phyloP scores from a whole-genome alignment of 2,888 invertebrate species.

The Eutolmus rufibarbis region DNA sequence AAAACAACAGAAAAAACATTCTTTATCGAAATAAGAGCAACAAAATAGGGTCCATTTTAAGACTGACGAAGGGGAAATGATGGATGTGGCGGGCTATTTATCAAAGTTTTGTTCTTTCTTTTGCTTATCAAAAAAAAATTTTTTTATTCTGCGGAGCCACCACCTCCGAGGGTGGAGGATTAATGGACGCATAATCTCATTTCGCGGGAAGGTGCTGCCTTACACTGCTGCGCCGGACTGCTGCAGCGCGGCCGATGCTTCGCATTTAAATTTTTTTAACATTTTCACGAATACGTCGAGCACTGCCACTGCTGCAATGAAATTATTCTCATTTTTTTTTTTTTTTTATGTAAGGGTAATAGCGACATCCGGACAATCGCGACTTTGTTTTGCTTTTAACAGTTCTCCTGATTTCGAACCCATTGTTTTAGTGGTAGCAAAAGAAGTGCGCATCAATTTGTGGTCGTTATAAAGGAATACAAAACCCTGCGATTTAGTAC shows the following conservation, averaged over 20 bases:
- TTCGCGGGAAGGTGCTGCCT: not conserved
- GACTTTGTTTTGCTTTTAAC: not conserved
- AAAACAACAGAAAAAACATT: not conserved
- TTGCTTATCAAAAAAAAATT: not conserved
- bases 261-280: not conserved
- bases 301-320: not conserved
- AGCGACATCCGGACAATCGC: not conserved
- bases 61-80: conserved; percentile 12
- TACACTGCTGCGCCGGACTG: not conserved
- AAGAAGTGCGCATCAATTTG: not conserved
- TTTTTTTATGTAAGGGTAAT: not conserved
- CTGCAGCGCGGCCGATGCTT: not conserved
- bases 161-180: not conserved
- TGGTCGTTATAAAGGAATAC: too few species aligned
- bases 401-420: not conserved
- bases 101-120: not conserved
- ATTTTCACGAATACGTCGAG: not conserved
- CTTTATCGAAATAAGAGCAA: not conserved
- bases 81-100: not conserved
- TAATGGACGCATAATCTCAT: conserved; percentile 15
- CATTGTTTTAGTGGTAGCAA: not conserved
- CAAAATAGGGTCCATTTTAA: not conserved
- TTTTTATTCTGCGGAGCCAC: not conserved
- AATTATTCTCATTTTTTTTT: not conserved
- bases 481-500: too few species aligned